Evolutionary conservation across 2,113 vertebrate genomes (phyloP).

Genomic region (Chionomys nivalis): DNA sequence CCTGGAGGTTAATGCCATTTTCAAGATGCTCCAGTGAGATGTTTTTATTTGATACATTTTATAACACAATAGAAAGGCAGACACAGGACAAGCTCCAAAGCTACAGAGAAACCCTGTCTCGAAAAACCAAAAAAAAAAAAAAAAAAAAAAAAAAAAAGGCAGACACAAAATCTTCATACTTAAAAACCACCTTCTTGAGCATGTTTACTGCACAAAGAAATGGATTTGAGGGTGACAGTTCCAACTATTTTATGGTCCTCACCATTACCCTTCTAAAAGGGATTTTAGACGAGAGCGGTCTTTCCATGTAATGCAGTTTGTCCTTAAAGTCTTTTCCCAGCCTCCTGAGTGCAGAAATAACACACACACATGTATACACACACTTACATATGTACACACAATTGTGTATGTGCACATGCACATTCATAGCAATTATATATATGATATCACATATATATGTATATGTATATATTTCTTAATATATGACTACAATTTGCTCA

Average conservation of each 20-base stretch:
- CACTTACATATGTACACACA: not conserved
- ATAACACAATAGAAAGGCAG: not conserved
- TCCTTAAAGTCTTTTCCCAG: not conserved
- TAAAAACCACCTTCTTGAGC: not conserved
- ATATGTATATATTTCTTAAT: not conserved
- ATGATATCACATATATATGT: no score
- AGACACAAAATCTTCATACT: not conserved
- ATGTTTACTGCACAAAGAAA: not conserved
- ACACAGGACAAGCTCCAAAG: no score
- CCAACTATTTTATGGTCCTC: no score
- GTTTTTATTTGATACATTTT: slow-evolving; percentile 19
- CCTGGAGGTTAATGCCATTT: not conserved
- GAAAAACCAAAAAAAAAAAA: no score
- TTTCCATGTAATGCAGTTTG: not conserved
- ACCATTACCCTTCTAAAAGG: not conserved
- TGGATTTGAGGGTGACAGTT: not conserved
- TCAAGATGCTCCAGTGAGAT: not conserved
- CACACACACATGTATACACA: not conserved
- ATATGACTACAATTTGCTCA: not conserved
- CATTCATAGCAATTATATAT: not conserved
- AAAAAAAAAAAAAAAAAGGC: no score
- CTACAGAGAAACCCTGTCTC: no score
- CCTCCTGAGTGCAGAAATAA: not conserved
- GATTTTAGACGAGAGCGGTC: not conserved
- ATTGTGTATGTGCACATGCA: not conserved